Conservation (phyloP, 2,888 invertebrate species). For the Drosophila ustulata region DNA sequence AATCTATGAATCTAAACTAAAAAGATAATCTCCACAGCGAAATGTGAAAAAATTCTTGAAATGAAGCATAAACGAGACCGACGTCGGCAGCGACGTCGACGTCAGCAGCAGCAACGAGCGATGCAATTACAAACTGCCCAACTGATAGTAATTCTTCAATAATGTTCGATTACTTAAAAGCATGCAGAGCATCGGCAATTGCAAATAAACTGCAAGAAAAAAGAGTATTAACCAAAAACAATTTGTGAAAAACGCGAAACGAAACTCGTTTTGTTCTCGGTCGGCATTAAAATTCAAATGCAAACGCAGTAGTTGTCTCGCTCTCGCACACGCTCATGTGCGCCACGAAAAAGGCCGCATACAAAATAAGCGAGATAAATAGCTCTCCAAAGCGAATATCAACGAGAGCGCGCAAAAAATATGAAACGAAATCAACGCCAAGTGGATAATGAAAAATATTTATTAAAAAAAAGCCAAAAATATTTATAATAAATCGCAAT, state of each 20-base stretch:
- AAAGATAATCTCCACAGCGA: slow-evolving; percentile 63
- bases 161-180: slow-evolving; percentile 7
- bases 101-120: slow-evolving; percentile 64
- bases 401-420: slow-evolving; percentile 58
- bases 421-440: slow-evolving; percentile 51
- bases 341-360: slow-evolving; percentile 66
- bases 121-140: slow-evolving; percentile 40
- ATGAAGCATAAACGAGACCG: slow-evolving; percentile 65
- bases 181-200: slow-evolving; percentile 22
- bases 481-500: slow-evolving; percentile 9
- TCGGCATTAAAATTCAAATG: slow-evolving; percentile 68
- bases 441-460: slow-evolving; percentile 48
- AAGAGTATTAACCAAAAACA: slow-evolving; percentile 44
- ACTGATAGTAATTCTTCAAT: slow-evolving; percentile 12
- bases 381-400: slow-evolving; percentile 51
- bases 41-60: slow-evolving; percentile 49
- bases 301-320: slow-evolving; percentile 64
- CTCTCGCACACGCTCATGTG: slow-evolving; percentile 38
- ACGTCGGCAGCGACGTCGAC: slow-evolving; percentile 46
- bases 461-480: slow-evolving; percentile 21
- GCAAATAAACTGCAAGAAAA: slow-evolving; percentile 30
- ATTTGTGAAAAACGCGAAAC: slow-evolving; percentile 74
- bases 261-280: slow-evolving; percentile 64
- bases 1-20: slow-evolving; percentile 32
- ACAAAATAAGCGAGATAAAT: slow-evolving; percentile 59